Conservation (phyloP, 2,888 invertebrate species). For the Cerastoderma edule region DNA sequence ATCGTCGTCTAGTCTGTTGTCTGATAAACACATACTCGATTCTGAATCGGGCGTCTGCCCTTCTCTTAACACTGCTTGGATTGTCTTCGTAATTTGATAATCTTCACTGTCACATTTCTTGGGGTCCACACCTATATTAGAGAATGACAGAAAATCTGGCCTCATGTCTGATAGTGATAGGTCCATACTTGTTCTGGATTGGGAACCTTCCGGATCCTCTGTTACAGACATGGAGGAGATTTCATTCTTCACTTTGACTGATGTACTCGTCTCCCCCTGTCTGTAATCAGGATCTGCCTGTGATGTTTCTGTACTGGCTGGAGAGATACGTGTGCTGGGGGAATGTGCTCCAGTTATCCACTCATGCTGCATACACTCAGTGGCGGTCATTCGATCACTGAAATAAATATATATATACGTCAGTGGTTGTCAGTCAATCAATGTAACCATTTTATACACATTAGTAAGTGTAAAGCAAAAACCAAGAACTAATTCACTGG, state of each 20-base stretch:
- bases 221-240: slow-evolving; percentile 39
- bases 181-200: neutral
- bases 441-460: neutral
- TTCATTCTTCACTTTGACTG: slow-evolving; percentile 21
- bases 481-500: too few species aligned
- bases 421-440: neutral
- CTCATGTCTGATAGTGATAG: too few species aligned
- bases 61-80: neutral
- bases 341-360: slow-evolving; percentile 87
- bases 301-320: slow-evolving; percentile 1
- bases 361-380: slow-evolving; percentile 94
- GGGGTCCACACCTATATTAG: too few species aligned
- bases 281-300: neutral
- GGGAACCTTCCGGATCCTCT: slow-evolving; percentile 32
- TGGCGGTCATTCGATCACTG: slow-evolving; percentile 94
- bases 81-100: too few species aligned
- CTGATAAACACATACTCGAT: slow-evolving; percentile 42
- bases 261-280: neutral
- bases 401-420: slow-evolving; percentile 77
- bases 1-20: slow-evolving; percentile 31
- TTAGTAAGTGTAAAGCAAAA: too few species aligned
- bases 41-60: slow-evolving; percentile 44
- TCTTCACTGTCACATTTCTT: too few species aligned
- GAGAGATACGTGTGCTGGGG: neutral
- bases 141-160: too few species aligned